Percentiles rank a stretch among this genome's conserved stretches.
Evolutionary conservation across 1,140 invertebrate genomes (phyloP).

Genomic region (Leptinotarsa texana): DNA sequence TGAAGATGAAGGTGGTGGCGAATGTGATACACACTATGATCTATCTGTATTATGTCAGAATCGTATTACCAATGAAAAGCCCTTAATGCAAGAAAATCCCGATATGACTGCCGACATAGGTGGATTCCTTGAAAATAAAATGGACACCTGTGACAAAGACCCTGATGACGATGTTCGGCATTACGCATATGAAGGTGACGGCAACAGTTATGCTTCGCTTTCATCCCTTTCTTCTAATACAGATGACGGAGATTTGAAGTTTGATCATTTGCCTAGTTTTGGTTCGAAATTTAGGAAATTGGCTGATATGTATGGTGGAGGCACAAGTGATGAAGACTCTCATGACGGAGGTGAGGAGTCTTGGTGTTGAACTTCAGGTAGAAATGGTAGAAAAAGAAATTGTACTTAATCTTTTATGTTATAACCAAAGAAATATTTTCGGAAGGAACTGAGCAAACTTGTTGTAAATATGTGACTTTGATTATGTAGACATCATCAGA

Average conservation of each 20-base stretch:
- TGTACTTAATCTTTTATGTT: conserved; percentile 45
- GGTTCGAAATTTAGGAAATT: conserved; percentile 95
- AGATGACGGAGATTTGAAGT: conserved; percentile 93
- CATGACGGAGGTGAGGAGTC: conserved; percentile 74
- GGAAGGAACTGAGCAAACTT: conserved; percentile 31
- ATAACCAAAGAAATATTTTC: conserved; percentile 49
- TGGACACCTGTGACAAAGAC: conserved; percentile 88
- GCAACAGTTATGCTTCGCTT: conserved; percentile 86
- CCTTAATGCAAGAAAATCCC: conserved; percentile 49
- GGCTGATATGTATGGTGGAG: conserved; percentile 96
- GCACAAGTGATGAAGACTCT: conserved; percentile 77
- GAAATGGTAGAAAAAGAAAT: conserved; percentile 25
- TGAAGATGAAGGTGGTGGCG: conserved; percentile 95
- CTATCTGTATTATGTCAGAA: conserved; percentile 76
- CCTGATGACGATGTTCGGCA: conserved; percentile 92
- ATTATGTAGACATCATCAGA: conserved; percentile 10
- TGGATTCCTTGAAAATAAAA: conserved; percentile 87
- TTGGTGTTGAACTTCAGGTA: conserved; percentile 67
- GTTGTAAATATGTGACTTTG: conserved; percentile 18
- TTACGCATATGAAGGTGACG: conserved; percentile 95
- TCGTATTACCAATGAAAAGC: conserved; percentile 52
- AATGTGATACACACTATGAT: conserved; percentile 93
- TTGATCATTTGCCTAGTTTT: conserved; percentile 95
- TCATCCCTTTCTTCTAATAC: conserved; percentile 92
- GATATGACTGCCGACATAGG: conserved; percentile 72